Evolutionary conservation across 2,797 vertebrate genomes (phyloP).

Genomic region (Mionectes olivaceus): DNA sequence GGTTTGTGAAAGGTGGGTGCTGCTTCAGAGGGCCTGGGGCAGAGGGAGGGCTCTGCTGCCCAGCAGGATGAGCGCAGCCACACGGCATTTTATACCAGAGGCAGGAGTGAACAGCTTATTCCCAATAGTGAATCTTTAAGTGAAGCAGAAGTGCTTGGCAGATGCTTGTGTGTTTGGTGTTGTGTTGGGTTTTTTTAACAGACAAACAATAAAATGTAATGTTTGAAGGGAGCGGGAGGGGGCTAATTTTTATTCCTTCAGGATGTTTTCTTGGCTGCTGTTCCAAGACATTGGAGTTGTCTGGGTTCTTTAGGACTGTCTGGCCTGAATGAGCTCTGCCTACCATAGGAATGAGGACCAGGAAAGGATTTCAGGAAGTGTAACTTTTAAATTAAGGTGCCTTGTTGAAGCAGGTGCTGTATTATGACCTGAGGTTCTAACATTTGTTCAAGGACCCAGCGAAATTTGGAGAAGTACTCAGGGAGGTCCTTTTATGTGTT

Average conservation of each 20-base stretch:
- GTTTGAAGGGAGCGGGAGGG: neutral
- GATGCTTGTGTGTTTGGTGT: neutral
- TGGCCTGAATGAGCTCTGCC: neutral
- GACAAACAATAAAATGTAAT: neutral
- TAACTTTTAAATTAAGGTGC: neutral
- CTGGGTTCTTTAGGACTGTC: neutral
- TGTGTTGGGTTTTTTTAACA: neutral
- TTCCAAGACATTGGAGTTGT: neutral
- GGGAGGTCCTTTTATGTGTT: neutral
- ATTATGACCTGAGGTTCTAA: neutral
- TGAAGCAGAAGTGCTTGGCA: neutral
- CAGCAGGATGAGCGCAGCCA: neutral
- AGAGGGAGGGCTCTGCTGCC: neutral
- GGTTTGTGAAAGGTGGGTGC: neutral
- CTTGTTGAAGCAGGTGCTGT: neutral
- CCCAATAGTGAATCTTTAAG: neutral
- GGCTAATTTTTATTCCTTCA: neutral
- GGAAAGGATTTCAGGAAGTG: neutral
- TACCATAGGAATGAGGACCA: neutral
- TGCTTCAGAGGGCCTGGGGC: neutral
- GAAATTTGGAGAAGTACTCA: neutral
- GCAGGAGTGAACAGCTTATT: neutral
- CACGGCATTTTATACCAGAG: accelerated
- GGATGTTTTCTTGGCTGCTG: neutral
- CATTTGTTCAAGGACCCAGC: neutral